Percentiles rank a stretch among this genome's conserved stretches.
These are phyloP conservation scores for Muscicapa adusta DNA, from an alignment of 2,113 vertebrate genomes.

Conservation along the genomic window DNA sequence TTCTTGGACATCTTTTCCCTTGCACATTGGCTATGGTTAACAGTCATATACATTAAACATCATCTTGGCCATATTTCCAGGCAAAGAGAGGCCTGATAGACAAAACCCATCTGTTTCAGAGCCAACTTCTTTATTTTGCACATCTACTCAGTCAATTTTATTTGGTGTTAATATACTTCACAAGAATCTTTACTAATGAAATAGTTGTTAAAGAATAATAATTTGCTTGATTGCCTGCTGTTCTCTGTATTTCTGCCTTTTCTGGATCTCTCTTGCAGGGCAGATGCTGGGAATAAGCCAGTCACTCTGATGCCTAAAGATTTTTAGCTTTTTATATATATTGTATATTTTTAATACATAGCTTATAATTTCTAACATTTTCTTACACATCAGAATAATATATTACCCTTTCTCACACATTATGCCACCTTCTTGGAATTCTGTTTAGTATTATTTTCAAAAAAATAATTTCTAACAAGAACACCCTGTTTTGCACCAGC, in stretches of 20 bases:
- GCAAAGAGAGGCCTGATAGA: background rate
- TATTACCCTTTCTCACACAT: background rate
- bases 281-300: background rate
- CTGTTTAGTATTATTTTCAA: background rate
- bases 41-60: background rate
- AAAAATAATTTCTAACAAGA: background rate
- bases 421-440: background rate
- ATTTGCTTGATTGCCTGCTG: background rate
- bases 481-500: background rate
- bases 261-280: background rate
- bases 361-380: background rate
- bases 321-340: background rate
- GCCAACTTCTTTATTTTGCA: background rate
- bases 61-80: background rate
- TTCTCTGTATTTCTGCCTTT: background rate
- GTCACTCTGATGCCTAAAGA: background rate
- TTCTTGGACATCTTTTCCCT: background rate
- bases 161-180: background rate
- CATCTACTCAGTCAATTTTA: background rate
- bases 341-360: background rate
- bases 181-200: background rate
- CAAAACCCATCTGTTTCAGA: background rate
- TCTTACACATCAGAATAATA: background rate
- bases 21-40: background rate
- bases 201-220: background rate